A percentile compares a stretch with the other conserved stretches of the same genome.
Evolutionary conservation across 1,140 invertebrate genomes (phyloP).

Genomic region (Hylyphantes graminicola): DNA sequence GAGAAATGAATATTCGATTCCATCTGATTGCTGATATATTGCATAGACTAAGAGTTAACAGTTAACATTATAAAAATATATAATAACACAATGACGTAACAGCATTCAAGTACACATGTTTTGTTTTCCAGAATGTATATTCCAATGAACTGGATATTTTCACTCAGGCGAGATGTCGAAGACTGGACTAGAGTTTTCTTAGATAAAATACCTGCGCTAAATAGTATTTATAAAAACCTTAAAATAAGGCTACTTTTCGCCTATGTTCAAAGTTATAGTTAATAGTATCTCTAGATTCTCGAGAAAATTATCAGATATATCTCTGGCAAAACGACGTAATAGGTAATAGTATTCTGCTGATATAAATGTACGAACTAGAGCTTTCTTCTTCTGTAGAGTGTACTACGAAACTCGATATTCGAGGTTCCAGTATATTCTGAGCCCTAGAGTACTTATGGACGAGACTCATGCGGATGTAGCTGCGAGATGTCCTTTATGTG

Average conservation of each 20-base stretch:
- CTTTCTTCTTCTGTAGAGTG: not conserved
- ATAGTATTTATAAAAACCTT: not conserved
- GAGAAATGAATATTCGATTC: conserved; percentile 1
- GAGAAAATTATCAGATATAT: not conserved
- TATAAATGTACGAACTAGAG: conserved; percentile 14
- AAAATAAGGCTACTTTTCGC: conserved; percentile 46
- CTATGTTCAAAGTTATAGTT: not conserved
- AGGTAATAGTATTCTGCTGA: not conserved
- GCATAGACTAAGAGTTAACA: conserved; percentile 20
- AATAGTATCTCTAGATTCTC: conserved; percentile 9
- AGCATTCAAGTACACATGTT: conserved; percentile 53
- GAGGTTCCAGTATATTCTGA: conserved; percentile 1
- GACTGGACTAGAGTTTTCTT: conserved; percentile 3
- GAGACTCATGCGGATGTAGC: conserved; percentile 39
- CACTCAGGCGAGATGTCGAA: conserved; percentile 16
- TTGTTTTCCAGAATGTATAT: conserved; percentile 56
- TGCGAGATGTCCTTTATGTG: too few species aligned
- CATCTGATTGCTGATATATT: not conserved
- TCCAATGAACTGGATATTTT: conserved; percentile 6
- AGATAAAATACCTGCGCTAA: conserved; percentile 31
- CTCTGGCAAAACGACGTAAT: not conserved
- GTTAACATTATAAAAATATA: conserved; percentile 57
- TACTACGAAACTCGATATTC: conserved; percentile 27
- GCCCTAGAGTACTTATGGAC: conserved; percentile 33
- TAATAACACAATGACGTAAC: conserved; percentile 35